Base-by-base conservation (phyloP, 2,888 invertebrate genomes). In the Biston stratarius region DNA sequence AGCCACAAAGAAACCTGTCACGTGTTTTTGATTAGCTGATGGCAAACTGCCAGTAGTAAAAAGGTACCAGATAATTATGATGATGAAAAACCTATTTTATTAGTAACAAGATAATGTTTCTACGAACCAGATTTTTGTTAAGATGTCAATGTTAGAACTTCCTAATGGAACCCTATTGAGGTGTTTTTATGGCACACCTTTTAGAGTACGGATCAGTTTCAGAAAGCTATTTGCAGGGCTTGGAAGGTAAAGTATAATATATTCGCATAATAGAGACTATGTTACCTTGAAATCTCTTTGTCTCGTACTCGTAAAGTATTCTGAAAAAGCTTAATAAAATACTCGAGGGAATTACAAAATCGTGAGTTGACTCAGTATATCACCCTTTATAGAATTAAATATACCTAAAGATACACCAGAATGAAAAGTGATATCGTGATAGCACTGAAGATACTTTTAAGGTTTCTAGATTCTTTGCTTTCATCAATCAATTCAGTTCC, bases 61-160 rank as follows among this genome's bases (percentile, higher is more conserved):
- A n/a, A n/a, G n/a, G n/a, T n/a, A n/a, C n/a, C n/a, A n/a, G n/a
- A n/a, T n/a, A n/a, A n/a, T n/a, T n/a, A 24, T 24, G 24, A 24
- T 24, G 24, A 24, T 24, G 24, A 24, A 24, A 24, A 24, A 24
- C 1, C 83, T 77, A 79, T 77, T 79, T 78, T 74, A 74, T 70
- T 77, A 70, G 79, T 77, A 83, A 86, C 82, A 86, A 78, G 84
- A 80, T 85, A 87, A 88, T 86, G 85, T 83, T 24, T 83, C 85
- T 84, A 78, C 76, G 78, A 77, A 74, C 63, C 73, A 78, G 82
- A 85, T 84, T 75, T 83, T 83, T 84, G 80, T 81, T 78, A 72
- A 67, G 73, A 70, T 67, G 73, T 72, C 60, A 69, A 61, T 57
- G 72, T 67, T 62, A 65, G 62, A 68, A 57, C 49, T 63, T 59